These are phyloP conservation scores for Equus quagga DNA, from an alignment of 2,113 vertebrate species.

Conservation along the genomic window DNA sequence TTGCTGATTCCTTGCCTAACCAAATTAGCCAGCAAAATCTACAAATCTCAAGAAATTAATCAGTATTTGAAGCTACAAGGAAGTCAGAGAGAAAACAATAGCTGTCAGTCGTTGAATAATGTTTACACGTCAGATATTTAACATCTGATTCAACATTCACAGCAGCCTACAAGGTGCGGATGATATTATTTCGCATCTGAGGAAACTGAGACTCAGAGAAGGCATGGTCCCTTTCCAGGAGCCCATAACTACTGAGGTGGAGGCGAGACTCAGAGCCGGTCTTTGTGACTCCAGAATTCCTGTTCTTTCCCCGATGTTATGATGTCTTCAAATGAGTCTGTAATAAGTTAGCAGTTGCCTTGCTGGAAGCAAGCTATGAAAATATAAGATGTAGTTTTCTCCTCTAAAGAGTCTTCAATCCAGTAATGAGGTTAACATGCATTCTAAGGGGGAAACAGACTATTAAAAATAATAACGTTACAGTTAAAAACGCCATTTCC, in stretches of 20 bases:
- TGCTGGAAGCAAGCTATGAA: neutral
- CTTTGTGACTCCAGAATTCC: neutral
- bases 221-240: neutral
- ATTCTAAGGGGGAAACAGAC: slow-evolving; percentile 17
- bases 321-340: neutral
- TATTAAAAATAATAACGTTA: neutral
- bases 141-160: neutral
- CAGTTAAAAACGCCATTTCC: neutral
- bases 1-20: neutral
- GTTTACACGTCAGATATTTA: neutral
- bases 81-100: neutral
- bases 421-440: neutral
- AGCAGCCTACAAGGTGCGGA: neutral
- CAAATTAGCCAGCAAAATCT: neutral
- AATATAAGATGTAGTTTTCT: neutral
- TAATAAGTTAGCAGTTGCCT: neutral
- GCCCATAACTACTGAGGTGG: neutral
- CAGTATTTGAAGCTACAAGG: neutral
- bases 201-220: neutral
- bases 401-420: neutral
- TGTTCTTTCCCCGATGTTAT: neutral
- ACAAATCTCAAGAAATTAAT: neutral
- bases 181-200: neutral
- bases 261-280: neutral
- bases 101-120: neutral